Evolutionary conservation across 2,888 invertebrate genomes (phyloP), one percentile per base, ranked within the genome.

Genomic region (Yponomeuta malinellus): DNA sequence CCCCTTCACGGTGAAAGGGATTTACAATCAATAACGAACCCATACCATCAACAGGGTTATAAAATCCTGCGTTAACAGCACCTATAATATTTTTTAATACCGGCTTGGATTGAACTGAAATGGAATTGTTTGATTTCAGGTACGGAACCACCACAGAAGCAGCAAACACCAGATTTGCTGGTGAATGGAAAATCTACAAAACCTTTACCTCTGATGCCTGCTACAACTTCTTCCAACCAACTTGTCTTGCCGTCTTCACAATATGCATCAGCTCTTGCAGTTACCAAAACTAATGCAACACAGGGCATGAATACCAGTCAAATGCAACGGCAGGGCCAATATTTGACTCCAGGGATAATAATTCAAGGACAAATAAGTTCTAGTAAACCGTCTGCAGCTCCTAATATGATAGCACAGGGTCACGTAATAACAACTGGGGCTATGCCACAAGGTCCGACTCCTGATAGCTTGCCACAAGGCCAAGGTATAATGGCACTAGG

Each of bases 91-190:
- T 43, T 37, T 43, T 43, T 43, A 8, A 8, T 43, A 43, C 9
- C 1, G 43, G 43, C 43, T 43, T 43, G 43, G 43, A 33, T 6
- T 8, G 43, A 43, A 8, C 43, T 43, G 3, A 43, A 33, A 33
- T 5, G 5, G 5, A 33, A 33, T 5, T 33, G 33, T 33, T 33
- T 33, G 33, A 23, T 73, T 70, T 43, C 65, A 79, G 77, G 76
- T 69, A 23, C 78, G 77, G 87, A 85, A 48, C 70, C 75, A 71
- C 74, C 74, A 10, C 80, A 83, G 71, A 86, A 86, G 73, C 89
- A 86, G 72, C 76, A 79, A 37, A 87, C 89, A 9, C 91, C 91
- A 59, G 91, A 91, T 75, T 81, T 91, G 29, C 76, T 91, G 2
- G 87, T 90, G 0, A 90, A 84, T 68, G 88, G 89, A 2, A 83